Conservation (phyloP, 2,797 vertebrate genomes). For the Podarcis lilfordi region DNA sequence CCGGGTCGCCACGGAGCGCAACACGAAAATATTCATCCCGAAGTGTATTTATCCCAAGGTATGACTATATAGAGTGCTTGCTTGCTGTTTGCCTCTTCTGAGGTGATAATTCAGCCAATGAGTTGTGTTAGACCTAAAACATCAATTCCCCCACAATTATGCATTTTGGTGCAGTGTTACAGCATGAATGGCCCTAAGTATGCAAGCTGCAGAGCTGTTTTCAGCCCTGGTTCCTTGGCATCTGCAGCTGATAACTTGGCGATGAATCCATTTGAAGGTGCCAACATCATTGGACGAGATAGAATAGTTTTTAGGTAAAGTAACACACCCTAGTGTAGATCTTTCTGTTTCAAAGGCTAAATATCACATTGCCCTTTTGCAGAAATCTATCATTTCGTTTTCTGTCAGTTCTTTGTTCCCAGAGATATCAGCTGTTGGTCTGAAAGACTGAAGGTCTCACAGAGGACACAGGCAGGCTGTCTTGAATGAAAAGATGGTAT, state of each 20-base stretch:
- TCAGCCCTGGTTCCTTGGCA: not conserved
- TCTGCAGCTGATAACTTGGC: constrained; percentile 20
- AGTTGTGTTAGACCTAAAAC: not conserved
- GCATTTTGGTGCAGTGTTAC: not conserved
- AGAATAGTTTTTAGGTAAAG: not conserved
- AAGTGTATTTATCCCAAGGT: too few species aligned
- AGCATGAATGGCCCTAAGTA: not conserved
- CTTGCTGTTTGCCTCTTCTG: not conserved
- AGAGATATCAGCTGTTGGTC: constrained; percentile 20
- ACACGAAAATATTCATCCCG: too few species aligned
- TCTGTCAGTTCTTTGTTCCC: constrained; percentile 29
- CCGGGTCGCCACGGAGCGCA: too few species aligned
- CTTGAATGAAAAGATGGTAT: constrained; percentile 49
- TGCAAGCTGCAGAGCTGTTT: not conserved
- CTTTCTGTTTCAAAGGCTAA: constrained; percentile 33
- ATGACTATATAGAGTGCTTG: not conserved
- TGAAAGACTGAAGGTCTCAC: constrained; percentile 36
- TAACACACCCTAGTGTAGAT: constrained; percentile 12
- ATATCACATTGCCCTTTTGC: constrained; percentile 44
- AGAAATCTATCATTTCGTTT: constrained; percentile 42
- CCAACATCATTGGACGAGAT: constrained; percentile 7
- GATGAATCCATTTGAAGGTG: constrained; percentile 16
- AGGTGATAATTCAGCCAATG: not conserved
- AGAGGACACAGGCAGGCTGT: not conserved
- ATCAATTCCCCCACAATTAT: not conserved